These are phyloP conservation scores for Tetramorium simillimum DNA, from an alignment of 1,140 invertebrate species.

Conservation along the genomic window DNA sequence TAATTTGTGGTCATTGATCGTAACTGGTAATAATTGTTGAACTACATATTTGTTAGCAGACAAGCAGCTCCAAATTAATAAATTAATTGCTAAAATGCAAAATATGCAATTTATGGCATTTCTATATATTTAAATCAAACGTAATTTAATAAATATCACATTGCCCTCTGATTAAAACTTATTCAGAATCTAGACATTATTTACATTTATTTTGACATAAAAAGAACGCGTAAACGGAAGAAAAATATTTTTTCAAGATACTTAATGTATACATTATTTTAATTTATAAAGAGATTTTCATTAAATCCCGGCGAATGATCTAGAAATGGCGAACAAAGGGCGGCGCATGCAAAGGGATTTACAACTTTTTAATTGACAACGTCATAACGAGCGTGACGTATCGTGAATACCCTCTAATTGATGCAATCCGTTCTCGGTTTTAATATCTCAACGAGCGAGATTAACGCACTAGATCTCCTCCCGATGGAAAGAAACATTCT, in stretches of 20 bases:
- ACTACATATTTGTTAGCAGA: conserved; percentile 1
- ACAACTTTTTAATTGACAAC: conserved; percentile 64
- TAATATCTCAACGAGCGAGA: conserved; percentile 4
- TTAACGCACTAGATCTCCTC: not conserved
- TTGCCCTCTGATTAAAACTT: not conserved
- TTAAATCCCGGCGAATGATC: not conserved
- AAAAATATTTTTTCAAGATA: not conserved
- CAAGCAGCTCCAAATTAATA: not conserved
- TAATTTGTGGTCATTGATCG: not conserved
- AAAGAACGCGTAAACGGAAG: not conserved
- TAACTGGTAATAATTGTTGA: not conserved
- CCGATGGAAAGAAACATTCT: not conserved
- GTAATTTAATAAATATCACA: not conserved
- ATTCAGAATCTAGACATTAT: not conserved
- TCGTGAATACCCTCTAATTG: conserved; percentile 55
- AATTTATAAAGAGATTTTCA: conserved; percentile 4
- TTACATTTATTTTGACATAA: not conserved
- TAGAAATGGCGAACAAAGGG: conserved; percentile 26
- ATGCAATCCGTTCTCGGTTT: conserved; percentile 45
- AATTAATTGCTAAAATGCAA: not conserved
- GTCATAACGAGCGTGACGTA: conserved; percentile 26
- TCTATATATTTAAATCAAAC: conserved; percentile 5
- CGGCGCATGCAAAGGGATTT: not conserved
- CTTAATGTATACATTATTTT: not conserved
- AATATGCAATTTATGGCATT: not conserved